These are phyloP conservation scores for Passerina amoena DNA, from an alignment of 2,113 vertebrate species.

Conservation along the genomic window DNA sequence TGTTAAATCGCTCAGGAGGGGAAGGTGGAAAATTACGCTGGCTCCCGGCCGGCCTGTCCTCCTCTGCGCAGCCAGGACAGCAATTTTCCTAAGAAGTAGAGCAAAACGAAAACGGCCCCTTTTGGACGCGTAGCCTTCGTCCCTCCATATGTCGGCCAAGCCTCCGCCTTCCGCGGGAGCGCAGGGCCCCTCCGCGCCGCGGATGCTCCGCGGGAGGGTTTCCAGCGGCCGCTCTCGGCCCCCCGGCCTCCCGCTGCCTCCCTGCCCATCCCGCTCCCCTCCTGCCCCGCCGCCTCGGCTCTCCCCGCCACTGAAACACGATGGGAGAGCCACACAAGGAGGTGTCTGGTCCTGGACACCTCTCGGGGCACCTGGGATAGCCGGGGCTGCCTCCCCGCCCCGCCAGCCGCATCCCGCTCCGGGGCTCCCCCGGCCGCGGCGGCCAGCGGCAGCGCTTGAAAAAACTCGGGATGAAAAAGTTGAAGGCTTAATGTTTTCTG, in stretches of 20 bases:
- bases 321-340: neutral
- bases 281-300: neutral
- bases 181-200: neutral
- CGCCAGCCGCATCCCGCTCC: neutral
- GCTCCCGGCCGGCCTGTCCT: constrained; percentile 16
- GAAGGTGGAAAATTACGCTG: constrained; percentile 56
- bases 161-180: neutral
- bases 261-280: neutral
- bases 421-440: neutral
- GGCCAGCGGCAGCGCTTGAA: neutral
- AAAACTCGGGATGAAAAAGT: constrained; percentile 37
- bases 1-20: constrained; percentile 53
- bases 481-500: constrained; percentile 62
- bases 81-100: constrained; percentile 26
- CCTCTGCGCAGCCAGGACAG: neutral
- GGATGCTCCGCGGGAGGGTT: neutral
- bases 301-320: neutral
- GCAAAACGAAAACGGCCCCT: constrained; percentile 30
- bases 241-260: neutral
- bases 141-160: neutral
- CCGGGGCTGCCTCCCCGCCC: neutral
- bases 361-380: neutral
- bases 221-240: neutral
- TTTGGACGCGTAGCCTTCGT: neutral
- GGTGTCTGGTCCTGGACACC: neutral